Percentiles rank a stretch among this genome's conserved stretches.
phyloP scores from a whole-genome alignment of 2,888 invertebrate species.

The Hipparchia semele region DNA sequence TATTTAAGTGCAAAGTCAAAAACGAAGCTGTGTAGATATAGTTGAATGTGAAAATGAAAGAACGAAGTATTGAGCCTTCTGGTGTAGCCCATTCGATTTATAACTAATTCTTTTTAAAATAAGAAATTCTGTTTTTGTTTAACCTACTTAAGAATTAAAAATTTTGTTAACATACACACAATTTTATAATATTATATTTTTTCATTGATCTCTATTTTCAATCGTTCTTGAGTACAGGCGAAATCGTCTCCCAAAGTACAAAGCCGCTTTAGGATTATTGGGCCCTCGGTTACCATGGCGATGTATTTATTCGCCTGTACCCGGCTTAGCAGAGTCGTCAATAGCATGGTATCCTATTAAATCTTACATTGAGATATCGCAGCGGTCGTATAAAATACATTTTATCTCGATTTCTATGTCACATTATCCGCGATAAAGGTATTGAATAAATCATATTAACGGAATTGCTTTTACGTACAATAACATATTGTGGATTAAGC shows the following conservation, averaged over 20 bases:
- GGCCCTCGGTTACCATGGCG: slow-evolving; percentile 69
- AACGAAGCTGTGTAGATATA: too few relatives aligned
- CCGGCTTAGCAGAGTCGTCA: slow-evolving; percentile 73
- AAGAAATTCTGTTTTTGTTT: too few relatives aligned
- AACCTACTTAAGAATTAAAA: too few relatives aligned
- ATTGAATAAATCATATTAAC: slow-evolving; percentile 25
- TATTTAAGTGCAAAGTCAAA: too few relatives aligned
- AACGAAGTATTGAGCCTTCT: too few relatives aligned
- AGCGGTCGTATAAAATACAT: slow-evolving; percentile 38
- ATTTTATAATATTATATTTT: slow-evolving; percentile 34
- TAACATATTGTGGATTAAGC: background rate
- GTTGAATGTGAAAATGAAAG: too few relatives aligned
- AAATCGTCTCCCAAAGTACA: slow-evolving; percentile 67
- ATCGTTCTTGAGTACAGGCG: slow-evolving; percentile 64
- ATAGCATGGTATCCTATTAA: slow-evolving; percentile 75
- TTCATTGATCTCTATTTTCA: slow-evolving; percentile 50
- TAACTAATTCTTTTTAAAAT: too few relatives aligned
- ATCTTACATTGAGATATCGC: slow-evolving; percentile 54
- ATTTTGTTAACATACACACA: too few relatives aligned
- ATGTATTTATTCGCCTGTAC: slow-evolving; percentile 72
- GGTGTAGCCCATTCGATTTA: too few relatives aligned
- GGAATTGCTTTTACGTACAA: slow-evolving; percentile 10
- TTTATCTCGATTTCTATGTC: slow-evolving; percentile 37
- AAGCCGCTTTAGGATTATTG: slow-evolving; percentile 78
- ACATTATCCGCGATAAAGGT: slow-evolving; percentile 26